These are phyloP conservation scores for Aphis gossypii DNA, from an alignment of 1,140 invertebrate species.

Conservation along the genomic window DNA sequence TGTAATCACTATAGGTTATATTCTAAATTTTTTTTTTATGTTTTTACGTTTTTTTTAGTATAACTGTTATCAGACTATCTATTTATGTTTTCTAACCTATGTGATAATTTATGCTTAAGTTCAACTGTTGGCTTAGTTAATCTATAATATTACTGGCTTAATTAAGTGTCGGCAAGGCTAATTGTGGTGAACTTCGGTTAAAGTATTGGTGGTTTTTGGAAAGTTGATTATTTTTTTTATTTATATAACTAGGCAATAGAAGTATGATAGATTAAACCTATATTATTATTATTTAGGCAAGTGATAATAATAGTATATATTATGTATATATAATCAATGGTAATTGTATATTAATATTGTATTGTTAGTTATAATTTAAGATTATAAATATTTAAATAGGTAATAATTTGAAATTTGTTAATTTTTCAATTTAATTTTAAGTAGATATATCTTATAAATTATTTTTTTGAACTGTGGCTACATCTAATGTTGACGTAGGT, in stretches of 20 bases:
- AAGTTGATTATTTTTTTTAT: background rate
- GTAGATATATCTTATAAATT: background rate
- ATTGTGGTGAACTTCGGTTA: background rate
- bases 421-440: background rate
- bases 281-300: background rate
- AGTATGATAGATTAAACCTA: background rate
- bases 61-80: background rate
- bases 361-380: background rate
- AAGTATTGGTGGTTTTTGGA: background rate
- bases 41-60: background rate
- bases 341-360: background rate
- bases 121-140: background rate
- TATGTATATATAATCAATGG: background rate
- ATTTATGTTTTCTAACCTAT: background rate
- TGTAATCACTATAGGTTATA: too few relatives aligned
- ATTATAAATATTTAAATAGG: background rate
- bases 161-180: background rate
- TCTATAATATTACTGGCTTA: background rate
- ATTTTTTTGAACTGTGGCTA: too few relatives aligned
- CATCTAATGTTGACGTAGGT: too few relatives aligned
- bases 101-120: background rate
- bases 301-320: background rate
- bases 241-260: background rate
- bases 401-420: background rate
- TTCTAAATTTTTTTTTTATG: background rate